Conservation (phyloP, 2,888 invertebrate species). For the Lasioglossum villosulum region DNA sequence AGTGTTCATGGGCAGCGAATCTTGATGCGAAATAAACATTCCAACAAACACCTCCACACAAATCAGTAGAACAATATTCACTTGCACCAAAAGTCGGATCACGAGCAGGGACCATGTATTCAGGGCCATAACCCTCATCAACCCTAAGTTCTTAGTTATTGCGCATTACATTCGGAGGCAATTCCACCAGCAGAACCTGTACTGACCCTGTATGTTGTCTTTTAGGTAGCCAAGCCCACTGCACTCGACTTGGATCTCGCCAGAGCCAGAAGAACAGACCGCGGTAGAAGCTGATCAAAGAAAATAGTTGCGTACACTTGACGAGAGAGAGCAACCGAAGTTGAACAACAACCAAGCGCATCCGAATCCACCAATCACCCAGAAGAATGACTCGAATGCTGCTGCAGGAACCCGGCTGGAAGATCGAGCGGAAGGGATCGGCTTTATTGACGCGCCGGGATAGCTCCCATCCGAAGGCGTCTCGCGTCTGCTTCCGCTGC, state of each 20-base stretch:
- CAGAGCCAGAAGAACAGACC: background rate
- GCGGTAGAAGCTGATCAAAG: no score
- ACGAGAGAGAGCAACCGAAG: no score
- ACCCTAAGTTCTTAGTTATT: background rate
- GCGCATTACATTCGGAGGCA: conserved; percentile 18
- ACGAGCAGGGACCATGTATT: background rate
- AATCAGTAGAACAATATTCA: background rate
- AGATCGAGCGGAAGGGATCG: conserved; percentile 81
- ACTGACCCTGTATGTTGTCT: conserved; percentile 54
- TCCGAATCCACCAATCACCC: background rate
- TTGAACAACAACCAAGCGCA: background rate
- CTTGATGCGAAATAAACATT: no score
- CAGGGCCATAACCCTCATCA: background rate
- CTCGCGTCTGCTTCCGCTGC: conserved; percentile 86
- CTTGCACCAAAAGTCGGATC: background rate
- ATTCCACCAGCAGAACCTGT: background rate
- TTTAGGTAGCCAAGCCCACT: conserved; percentile 49
- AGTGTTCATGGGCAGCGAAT: no score
- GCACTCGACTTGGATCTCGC: background rate
- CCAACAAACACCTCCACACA: background rate
- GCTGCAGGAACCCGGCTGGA: conserved; percentile 83
- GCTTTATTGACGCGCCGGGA: conserved; percentile 80
- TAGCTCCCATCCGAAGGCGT: conserved; percentile 78
- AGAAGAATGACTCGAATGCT: conserved; percentile 78
- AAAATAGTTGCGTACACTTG: no score